Base-by-base conservation (phyloP, 1,140 invertebrate genomes). In the Hyphantria cunea region DNA sequence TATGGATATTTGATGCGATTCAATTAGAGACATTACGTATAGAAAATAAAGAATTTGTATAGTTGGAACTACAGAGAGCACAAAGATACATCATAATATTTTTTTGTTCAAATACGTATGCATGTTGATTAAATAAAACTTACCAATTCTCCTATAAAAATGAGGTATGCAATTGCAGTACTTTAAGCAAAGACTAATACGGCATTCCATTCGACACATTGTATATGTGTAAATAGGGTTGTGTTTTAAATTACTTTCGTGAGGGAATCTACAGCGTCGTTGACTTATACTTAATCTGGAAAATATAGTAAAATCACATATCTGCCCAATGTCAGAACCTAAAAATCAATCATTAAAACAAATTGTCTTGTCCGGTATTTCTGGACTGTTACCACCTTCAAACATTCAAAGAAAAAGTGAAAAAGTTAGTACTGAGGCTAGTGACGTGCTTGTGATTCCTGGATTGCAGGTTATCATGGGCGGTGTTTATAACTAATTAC, bases 181-280 rank as follows among this genome's bases (percentile, higher is more conserved):
- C 56, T 91, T 80, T 6, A 93, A 67, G 33, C 93, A 91, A 0
- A 94, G 84, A 31, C 89, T 79, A 64, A 94, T 90, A 10, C 94
- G 89, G 52, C 94, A 95, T 68, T 95, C 93, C 78, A 93, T 93
- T 3, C 93, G 84, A 66, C 94, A 95, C 60, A 94, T 79, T 0
- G 92, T 93, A 66, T 94, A 95, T 1, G 93, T 92, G 73, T 95
- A 95, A 7, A 94, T 92, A 0, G 93, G 91, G 56, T 92, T 93
- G 47, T 93, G 92, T 47, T 82, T 72, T 34, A 95, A 80, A 37
- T 92, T 91, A 48, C 94, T 92, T 81, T 95, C 94, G 54, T 94
- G 80, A 10, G 89, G 82, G 69, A 94, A 94, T 6, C 93, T 89
- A 68, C 94, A 95, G 63, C 93, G 93, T 58, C 94, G 84, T 69